phyloP scores from a whole-genome alignment of 2,797 vertebrate species.

The Scyliorhinus canicula region DNA sequence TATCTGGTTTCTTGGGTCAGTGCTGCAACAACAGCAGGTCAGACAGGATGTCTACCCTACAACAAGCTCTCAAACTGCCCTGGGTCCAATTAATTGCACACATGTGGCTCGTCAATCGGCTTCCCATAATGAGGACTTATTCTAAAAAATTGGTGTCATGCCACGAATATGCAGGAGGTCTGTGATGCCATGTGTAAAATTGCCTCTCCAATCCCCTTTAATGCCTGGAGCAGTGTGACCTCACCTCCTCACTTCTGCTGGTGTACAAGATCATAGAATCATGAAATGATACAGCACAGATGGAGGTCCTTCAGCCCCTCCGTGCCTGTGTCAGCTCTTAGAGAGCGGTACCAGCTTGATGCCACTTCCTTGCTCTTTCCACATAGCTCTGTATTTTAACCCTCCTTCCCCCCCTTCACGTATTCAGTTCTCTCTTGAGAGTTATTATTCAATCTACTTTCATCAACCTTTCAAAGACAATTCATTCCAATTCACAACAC shows the following conservation, averaged over 20 bases:
- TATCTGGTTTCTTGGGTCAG: slow-evolving; percentile 27
- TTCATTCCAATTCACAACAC: background rate
- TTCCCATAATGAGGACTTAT: slow-evolving; percentile 32
- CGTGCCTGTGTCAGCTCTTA: background rate
- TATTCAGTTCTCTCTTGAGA: background rate
- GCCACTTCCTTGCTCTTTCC: background rate
- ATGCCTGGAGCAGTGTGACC: slow-evolving; percentile 5
- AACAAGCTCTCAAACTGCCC: background rate
- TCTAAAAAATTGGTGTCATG: slow-evolving; percentile 26
- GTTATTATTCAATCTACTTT: background rate
- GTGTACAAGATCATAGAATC: background rate
- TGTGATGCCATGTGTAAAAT: slow-evolving; percentile 36
- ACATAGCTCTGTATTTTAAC: no score
- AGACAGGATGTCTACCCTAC: background rate
- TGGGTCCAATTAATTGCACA: slow-evolving; percentile 33
- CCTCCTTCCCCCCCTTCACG: background rate
- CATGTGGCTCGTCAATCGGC: slow-evolving; percentile 26
- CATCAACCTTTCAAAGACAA: background rate
- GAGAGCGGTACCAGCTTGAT: background rate
- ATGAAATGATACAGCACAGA: background rate
- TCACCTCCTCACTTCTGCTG: background rate
- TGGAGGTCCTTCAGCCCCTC: background rate
- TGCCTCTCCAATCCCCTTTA: slow-evolving; percentile 21
- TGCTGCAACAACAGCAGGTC: slow-evolving; percentile 11
- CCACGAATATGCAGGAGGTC: slow-evolving; percentile 32